phyloP scores from a whole-genome alignment of 2,888 invertebrate species.

The Choreutis nemorana region DNA sequence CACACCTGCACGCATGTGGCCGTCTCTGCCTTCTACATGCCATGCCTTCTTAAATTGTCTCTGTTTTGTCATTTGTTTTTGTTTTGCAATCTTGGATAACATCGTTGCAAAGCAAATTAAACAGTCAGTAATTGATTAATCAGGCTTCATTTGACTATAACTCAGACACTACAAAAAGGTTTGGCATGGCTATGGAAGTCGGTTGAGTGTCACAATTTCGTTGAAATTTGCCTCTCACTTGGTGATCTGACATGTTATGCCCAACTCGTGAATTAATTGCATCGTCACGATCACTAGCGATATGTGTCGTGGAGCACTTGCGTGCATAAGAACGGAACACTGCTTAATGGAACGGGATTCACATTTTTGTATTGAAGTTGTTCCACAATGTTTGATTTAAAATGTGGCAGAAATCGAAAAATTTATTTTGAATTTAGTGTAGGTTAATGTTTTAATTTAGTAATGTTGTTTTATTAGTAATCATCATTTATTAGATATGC shows the following conservation, averaged over 20 bases:
- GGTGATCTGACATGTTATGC: conserved; percentile 44
- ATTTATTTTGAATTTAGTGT: neutral
- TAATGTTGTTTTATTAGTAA: neutral
- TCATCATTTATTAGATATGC: conserved; percentile 1
- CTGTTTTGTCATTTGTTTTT: too few relatives aligned
- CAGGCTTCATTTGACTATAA: too few relatives aligned
- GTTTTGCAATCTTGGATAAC: too few relatives aligned
- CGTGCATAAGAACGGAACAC: conserved; percentile 55
- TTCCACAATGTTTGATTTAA: conserved; percentile 30
- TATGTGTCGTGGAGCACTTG: conserved; percentile 37
- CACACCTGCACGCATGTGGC: conserved; percentile 59
- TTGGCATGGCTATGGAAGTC: too few relatives aligned
- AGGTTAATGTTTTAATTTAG: neutral
- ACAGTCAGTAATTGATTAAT: too few relatives aligned
- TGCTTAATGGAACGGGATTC: conserved; percentile 57
- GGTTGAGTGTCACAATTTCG: conserved; percentile 32
- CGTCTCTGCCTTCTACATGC: conserved; percentile 21
- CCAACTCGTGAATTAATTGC: conserved; percentile 33
- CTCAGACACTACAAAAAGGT: too few relatives aligned
- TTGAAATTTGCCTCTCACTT: conserved; percentile 52
- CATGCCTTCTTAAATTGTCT: too few relatives aligned
- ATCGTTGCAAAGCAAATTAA: too few relatives aligned
- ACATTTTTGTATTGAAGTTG: conserved; percentile 24
- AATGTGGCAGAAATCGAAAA: neutral
- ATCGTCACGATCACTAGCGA: conserved; percentile 44